Percentiles rank a stretch among this genome's conserved stretches.
Conservation (phyloP, 2,113 vertebrate genomes). For the Gila orcuttii region DNA sequence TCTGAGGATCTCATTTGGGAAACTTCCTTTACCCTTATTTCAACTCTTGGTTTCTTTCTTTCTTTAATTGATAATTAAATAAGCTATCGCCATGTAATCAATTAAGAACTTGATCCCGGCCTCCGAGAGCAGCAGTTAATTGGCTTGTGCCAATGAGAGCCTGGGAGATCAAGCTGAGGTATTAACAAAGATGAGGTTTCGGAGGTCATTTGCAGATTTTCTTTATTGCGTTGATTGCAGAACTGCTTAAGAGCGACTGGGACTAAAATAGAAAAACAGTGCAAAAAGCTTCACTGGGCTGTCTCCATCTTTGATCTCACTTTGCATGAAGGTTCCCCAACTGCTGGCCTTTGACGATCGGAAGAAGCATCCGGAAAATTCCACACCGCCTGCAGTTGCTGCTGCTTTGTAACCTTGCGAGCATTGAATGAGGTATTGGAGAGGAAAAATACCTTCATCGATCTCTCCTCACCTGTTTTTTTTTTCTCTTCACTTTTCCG, state of each 20-base stretch:
- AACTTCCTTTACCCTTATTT: conserved; percentile 52
- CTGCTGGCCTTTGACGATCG: neutral
- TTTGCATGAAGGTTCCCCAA: conserved; percentile 32
- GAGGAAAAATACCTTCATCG: conserved; percentile 70
- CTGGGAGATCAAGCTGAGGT: conserved; percentile 62
- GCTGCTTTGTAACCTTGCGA: conserved; percentile 62
- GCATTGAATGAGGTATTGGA: conserved; percentile 66
- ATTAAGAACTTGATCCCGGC: conserved; percentile 68
- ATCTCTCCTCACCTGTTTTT: conserved; percentile 68
- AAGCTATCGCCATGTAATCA: conserved; percentile 73
- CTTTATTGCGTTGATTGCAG: conserved; percentile 67
- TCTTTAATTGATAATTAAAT: conserved; percentile 75
- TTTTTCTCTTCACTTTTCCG: conserved; percentile 57
- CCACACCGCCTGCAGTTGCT: conserved; percentile 67
- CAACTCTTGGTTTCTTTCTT: conserved; percentile 59
- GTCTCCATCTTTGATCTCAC: conserved; percentile 66
- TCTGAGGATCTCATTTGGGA: conserved; percentile 57
- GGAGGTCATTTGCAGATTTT: conserved; percentile 66
- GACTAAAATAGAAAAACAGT: conserved; percentile 45
- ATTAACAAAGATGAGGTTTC: conserved; percentile 65
- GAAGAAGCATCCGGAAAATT: conserved; percentile 53
- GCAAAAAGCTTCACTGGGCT: conserved; percentile 51
- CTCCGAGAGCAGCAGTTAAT: conserved; percentile 72
- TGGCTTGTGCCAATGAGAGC: conserved; percentile 74
- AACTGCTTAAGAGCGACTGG: conserved; percentile 59